These are phyloP conservation scores for Psococerastis gibbosa DNA, from an alignment of 2,888 invertebrate genomes.

Conservation along the genomic window DNA sequence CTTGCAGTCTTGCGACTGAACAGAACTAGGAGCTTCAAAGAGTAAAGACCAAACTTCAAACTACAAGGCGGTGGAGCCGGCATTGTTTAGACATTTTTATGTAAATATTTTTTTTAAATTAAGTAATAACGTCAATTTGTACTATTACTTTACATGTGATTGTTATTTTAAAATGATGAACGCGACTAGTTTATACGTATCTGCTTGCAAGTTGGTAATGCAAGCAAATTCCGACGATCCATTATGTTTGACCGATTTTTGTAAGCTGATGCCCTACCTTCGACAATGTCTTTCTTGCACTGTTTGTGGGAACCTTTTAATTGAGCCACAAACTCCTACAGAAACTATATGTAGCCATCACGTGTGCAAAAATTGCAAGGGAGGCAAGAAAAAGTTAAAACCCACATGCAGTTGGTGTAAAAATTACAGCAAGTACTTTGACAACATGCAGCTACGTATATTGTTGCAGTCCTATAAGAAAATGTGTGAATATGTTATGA, in stretches of 20 bases:
- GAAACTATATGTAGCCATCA: constrained; percentile 71
- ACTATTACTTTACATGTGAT: too few relatives aligned
- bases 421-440: constrained; percentile 61
- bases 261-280: constrained; percentile 51
- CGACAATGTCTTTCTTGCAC: constrained; percentile 76
- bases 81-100: too few relatives aligned
- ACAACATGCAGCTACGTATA: constrained; percentile 62
- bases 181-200: constrained; percentile 62
- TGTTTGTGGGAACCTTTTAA: constrained; percentile 67
- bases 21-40: too few relatives aligned
- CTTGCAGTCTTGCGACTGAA: too few relatives aligned
- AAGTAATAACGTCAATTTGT: too few relatives aligned
- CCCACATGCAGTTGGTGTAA: constrained; percentile 74
- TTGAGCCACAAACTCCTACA: constrained; percentile 62
- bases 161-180: constrained; percentile 35
- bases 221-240: constrained; percentile 47
- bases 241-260: constrained; percentile 25
- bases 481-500: constrained; percentile 64
- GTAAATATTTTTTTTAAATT: too few relatives aligned
- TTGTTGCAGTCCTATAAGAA: constrained; percentile 76
- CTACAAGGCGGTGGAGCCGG: too few relatives aligned
- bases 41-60: too few relatives aligned
- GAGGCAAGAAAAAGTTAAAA: constrained; percentile 66
- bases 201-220: constrained; percentile 60
- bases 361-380: constrained; percentile 67